Conservation (phyloP, 2,113 vertebrate genomes). For the Pteronura brasiliensis region DNA sequence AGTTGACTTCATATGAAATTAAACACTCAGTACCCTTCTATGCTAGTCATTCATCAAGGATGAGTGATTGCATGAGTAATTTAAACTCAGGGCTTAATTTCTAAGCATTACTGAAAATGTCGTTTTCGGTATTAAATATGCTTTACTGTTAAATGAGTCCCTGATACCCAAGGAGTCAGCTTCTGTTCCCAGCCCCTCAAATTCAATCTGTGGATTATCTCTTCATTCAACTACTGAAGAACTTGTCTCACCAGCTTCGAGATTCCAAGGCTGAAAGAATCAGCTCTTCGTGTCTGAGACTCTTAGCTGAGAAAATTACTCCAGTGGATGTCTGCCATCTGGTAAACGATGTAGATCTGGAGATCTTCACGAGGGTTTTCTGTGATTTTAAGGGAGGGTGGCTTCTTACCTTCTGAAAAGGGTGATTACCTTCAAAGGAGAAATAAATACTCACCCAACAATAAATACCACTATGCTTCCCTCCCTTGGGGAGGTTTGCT, state of each 20-base stretch:
- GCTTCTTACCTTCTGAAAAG: background rate
- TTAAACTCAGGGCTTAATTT: constrained; percentile 6
- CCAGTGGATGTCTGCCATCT: background rate
- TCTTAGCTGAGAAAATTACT: background rate
- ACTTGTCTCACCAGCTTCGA: too few relatives aligned
- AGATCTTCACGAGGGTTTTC: background rate
- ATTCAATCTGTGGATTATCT: background rate
- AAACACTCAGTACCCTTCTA: background rate
- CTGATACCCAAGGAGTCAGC: background rate
- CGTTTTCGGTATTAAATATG: background rate
- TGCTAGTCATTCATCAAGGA: background rate
- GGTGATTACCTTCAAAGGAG: background rate
- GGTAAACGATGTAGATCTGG: background rate
- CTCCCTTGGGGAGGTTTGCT: background rate
- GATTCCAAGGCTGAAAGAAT: background rate
- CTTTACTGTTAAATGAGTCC: background rate
- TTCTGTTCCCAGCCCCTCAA: background rate
- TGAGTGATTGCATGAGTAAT: background rate
- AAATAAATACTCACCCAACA: background rate
- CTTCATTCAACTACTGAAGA: background rate
- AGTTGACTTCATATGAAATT: background rate
- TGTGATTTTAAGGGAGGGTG: background rate
- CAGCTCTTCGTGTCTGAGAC: background rate
- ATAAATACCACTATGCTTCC: background rate
- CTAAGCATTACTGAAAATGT: background rate